Base-by-base conservation (phyloP, 2,888 invertebrate genomes). In the Caenorhabditis uteleia region DNA sequence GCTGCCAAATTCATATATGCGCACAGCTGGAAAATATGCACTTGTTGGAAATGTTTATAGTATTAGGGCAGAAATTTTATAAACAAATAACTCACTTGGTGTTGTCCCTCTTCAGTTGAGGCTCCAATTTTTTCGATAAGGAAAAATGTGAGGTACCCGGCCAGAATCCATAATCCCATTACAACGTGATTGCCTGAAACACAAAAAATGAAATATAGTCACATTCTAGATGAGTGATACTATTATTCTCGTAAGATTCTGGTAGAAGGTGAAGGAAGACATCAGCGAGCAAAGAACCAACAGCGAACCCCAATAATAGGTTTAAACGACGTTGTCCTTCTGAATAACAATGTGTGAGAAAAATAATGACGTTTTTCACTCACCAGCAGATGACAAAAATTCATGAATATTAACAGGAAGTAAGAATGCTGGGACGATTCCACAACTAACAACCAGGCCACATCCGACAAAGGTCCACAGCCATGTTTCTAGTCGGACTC, bases 1-100 rank as follows among this genome's bases (percentile, higher is more conserved):
- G 97, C 95, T 86, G 94, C 87, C 74, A 97, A 87, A 86, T 97
- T 97, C 74, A 97, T 87, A 85, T 95, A 95, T 0, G 95, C 97
- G 1, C 92, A 89, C 61, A 92, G 77, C 85, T 74, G 58, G 53
- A 58, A 62, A 21, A 10, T 8, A 12, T n/a, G 16, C 12, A 27
- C 16, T 27, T 25, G 10, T 47, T 25, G 18, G 7, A 27, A 6
- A 27, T 20, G 6, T 7, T 45, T 10, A 27, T n/a, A 45, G 31
- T 26, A 34, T 45, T 39, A 21, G 12, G n/a, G n/a, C n/a, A n/a
- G n/a, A n/a, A n/a, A n/a, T n/a, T n/a, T n/a, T n/a, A n/a, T n/a
- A n/a, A 27, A 27, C 26, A n/a, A 25, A 27, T 2, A 36, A 29
- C 49, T 48, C 40, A 72, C 74, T 53, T 57, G 49, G 26, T 77